These are phyloP conservation scores for Homarus gammarus DNA, from an alignment of 2,888 invertebrate genomes.

Conservation along the genomic window DNA sequence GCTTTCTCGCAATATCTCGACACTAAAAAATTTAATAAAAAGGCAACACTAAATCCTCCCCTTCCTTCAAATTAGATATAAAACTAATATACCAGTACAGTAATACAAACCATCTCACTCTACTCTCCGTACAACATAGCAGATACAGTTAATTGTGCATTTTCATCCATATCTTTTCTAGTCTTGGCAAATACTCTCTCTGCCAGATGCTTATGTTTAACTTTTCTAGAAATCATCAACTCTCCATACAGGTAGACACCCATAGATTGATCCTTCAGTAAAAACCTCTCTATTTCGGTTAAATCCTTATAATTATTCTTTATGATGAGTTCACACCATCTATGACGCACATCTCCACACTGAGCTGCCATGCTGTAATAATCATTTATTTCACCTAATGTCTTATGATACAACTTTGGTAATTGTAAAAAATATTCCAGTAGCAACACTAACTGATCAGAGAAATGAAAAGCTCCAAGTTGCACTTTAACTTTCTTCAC, in stretches of 20 bases:
- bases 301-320: conserved; percentile 77
- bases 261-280: conserved; percentile 79
- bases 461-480: conserved; percentile 76
- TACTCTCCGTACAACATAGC: conserved; percentile 57
- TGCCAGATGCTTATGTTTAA: conserved; percentile 77
- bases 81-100: too few relatives aligned
- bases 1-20: too few relatives aligned
- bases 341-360: conserved; percentile 78
- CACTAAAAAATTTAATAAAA: too few relatives aligned
- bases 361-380: conserved; percentile 76
- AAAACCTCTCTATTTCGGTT: conserved; percentile 78
- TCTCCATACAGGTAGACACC: conserved; percentile 81
- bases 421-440: conserved; percentile 78
- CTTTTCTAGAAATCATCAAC: conserved; percentile 78
- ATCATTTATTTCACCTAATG: conserved; percentile 76
- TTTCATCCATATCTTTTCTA: conserved; percentile 56
- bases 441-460: conserved; percentile 77
- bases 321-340: conserved; percentile 80
- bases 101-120: too few relatives aligned
- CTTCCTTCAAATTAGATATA: too few relatives aligned
- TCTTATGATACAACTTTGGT: conserved; percentile 71
- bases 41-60: too few relatives aligned
- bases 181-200: conserved; percentile 44
- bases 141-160: conserved; percentile 37
- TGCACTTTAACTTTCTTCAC: conserved; percentile 43